Evolutionary conservation across 2,113 vertebrate species (phyloP).

Genomic region (Pomatorhinus ruficollis): DNA sequence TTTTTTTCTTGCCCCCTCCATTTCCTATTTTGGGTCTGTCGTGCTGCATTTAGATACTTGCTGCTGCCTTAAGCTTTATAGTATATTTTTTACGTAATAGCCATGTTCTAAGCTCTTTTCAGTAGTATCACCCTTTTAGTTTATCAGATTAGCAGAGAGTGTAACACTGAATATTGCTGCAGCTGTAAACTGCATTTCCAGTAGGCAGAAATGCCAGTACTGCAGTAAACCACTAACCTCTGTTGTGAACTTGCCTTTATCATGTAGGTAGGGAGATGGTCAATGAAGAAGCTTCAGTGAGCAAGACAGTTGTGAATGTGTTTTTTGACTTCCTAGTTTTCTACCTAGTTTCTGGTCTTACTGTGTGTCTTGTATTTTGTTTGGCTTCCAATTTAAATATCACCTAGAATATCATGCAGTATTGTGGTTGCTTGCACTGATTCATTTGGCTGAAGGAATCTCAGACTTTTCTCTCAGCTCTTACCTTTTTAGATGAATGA

Average conservation of each 20-base stretch:
- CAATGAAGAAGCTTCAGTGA: background rate
- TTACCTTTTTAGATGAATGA: background rate
- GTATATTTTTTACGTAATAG: background rate
- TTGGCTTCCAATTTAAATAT: background rate
- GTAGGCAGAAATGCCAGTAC: background rate
- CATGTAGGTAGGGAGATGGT: background rate
- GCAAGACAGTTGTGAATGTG: background rate
- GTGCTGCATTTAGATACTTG: background rate
- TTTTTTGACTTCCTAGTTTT: background rate
- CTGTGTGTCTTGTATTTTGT: background rate
- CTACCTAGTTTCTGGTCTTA: background rate
- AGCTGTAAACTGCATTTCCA: background rate
- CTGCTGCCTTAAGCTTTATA: background rate
- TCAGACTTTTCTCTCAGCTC: background rate
- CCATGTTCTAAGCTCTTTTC: background rate
- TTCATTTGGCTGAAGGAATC: conserved; percentile 4
- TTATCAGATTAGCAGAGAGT: background rate
- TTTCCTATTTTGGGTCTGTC: background rate
- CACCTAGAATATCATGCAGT: background rate
- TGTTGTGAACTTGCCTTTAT: background rate
- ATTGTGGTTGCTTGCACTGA: background rate
- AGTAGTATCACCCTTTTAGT: background rate
- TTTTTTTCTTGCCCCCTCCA: background rate
- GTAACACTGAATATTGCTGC: background rate
- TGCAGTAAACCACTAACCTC: background rate